Evolutionary conservation across 2,113 vertebrate genomes (phyloP).

Genomic region (Patagioenas fasciata): DNA sequence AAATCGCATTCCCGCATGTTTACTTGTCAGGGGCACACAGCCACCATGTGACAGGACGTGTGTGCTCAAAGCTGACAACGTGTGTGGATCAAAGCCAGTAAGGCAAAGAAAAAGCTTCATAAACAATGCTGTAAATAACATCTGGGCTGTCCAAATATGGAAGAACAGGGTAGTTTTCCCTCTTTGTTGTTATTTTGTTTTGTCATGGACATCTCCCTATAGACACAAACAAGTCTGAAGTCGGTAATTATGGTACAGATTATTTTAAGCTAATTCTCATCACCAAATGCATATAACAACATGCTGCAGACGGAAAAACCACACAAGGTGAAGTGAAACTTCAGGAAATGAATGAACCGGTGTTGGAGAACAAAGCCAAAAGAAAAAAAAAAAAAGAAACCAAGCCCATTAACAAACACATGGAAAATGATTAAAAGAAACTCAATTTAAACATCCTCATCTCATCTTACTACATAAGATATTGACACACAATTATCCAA

Average conservation of each 20-base stretch:
- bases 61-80: slow-evolving; percentile 78
- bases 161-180: slow-evolving; percentile 71
- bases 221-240: slow-evolving; percentile 71
- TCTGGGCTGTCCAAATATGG: slow-evolving; percentile 77
- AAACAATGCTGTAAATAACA: slow-evolving; percentile 83
- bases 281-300: slow-evolving; percentile 41
- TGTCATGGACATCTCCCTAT: slow-evolving; percentile 60
- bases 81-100: slow-evolving; percentile 79
- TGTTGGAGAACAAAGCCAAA: slow-evolving; percentile 64
- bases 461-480: neutral
- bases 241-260: slow-evolving; percentile 46
- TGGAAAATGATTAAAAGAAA: slow-evolving; percentile 15
- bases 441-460: neutral
- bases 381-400: neutral
- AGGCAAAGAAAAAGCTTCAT: slow-evolving; percentile 75
- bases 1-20: slow-evolving; percentile 74
- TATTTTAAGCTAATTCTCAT: slow-evolving; percentile 67
- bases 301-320: slow-evolving; percentile 56
- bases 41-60: slow-evolving; percentile 82
- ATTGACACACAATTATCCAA: neutral
- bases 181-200: slow-evolving; percentile 76
- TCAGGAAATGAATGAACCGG: slow-evolving; percentile 68
- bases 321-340: slow-evolving; percentile 66
- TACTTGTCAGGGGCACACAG: slow-evolving; percentile 71
- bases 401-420: slow-evolving; percentile 23